Conservation (phyloP, 2,113 vertebrate genomes). For the Merops nubicus region DNA sequence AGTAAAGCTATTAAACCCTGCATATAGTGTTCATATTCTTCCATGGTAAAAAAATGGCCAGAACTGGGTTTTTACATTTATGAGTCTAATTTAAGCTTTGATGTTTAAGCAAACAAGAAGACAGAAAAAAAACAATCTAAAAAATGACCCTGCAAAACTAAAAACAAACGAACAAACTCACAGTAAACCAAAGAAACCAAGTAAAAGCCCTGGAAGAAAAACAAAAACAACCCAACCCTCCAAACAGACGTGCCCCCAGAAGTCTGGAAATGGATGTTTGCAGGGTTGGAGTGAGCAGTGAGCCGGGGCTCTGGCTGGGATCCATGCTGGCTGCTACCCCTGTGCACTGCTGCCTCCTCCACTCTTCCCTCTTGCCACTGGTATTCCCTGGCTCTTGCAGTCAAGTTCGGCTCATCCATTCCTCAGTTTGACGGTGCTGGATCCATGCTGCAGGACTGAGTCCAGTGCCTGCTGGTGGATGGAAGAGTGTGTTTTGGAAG, state of each 20-base stretch:
- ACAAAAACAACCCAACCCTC: no score
- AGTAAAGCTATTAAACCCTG: neutral
- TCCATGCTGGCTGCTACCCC: neutral
- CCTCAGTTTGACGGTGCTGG: neutral
- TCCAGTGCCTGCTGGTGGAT: neutral
- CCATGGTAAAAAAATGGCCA: neutral
- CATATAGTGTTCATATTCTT: neutral
- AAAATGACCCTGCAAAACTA: neutral
- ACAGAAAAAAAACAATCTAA: neutral
- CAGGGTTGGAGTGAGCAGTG: neutral
- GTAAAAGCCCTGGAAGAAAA: neutral
- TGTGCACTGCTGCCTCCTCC: neutral
- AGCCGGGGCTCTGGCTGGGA: no score
- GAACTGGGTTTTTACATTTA: neutral
- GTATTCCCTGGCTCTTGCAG: neutral
- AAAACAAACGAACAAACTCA: neutral
- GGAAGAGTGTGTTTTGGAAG: neutral
- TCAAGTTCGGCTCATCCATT: rapidly evolving
- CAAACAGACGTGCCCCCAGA: neutral
- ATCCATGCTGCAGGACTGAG: neutral
- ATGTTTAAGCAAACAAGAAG: neutral
- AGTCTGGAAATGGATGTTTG: neutral
- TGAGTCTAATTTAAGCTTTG: neutral
- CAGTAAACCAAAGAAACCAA: neutral
- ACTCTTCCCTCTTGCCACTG: neutral